Evolutionary conservation across 2,797 vertebrate species (phyloP), one percentile per base, ranked within the genome.

Genomic region (Pempheris klunzingeri): DNA sequence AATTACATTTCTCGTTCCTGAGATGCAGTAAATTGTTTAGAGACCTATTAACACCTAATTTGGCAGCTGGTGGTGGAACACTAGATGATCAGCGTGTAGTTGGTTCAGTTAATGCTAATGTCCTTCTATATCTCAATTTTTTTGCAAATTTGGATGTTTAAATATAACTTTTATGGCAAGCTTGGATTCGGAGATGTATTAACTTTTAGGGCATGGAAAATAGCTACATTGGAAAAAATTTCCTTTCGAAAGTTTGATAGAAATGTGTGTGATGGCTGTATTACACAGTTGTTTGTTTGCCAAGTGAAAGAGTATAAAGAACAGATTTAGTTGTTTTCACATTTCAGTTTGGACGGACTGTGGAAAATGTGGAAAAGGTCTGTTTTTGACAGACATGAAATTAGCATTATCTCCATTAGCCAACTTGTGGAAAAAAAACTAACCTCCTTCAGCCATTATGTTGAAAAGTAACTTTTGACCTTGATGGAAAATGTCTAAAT

Each of bases 41-140:
- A 71, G 26, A 15, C 30, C 36, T 58, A 71, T 84, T 70, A 84
- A 67, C 82, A 84, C 83, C 50, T 78, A 32, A 59, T 89, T 80
- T 77, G 54, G 74, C 26, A 20, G 30, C 36, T 38, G 68, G n/a
- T 22, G 6, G 53, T 38, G 32, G 62, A 78, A 46, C 49, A 28
- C 10, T 61, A 43, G 15, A 58, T 60, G 3, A 77, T 34, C 38
- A 58, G 4, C 22, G 0, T 32, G 5, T 14, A 38, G 38, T 57
- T 22, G 43, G 17, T 18, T 53, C 68, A 7, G 39, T 74, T 26
- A 7, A 4, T 50, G n/a, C n/a, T n/a, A n/a, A 9, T 44, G 22
- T 41, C n/a, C n/a, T 71, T 62, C 14, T 9, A 2, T 44, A 2
- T 44, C 4, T 32, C 2, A 14, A 22, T 36, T 46, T 47, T 24